A percentile compares a stretch with the other conserved stretches of the same genome.
These are phyloP conservation scores for Drosophila teissieri DNA, from an alignment of 1,140 invertebrate genomes.

Conservation along the genomic window DNA sequence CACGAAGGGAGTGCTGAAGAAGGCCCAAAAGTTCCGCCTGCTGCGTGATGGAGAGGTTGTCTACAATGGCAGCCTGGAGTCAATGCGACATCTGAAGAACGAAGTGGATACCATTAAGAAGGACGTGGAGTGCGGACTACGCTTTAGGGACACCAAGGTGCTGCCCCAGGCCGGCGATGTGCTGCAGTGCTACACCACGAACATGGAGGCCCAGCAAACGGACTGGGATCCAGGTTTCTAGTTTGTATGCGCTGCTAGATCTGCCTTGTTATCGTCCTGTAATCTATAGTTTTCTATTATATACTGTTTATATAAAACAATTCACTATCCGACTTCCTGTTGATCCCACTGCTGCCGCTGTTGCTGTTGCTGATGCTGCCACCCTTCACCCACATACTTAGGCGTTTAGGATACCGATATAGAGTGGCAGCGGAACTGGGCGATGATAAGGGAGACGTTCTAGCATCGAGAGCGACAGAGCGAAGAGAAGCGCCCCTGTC, in stretches of 20 bases:
- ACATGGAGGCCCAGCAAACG: constrained; percentile 87
- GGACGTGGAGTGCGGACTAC: constrained; percentile 94
- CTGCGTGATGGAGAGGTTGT: constrained; percentile 89
- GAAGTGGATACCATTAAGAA: constrained; percentile 94
- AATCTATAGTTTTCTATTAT: constrained; percentile 66
- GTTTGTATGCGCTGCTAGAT: constrained; percentile 31
- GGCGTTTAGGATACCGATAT: constrained; percentile 70
- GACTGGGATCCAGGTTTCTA: constrained; percentile 95
- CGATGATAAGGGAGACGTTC: constrained; percentile 50
- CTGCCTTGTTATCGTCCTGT: constrained; percentile 48
- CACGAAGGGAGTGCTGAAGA: constrained; percentile 90
- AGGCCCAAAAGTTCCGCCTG: constrained; percentile 89
- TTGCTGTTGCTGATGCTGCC: constrained; percentile 26
- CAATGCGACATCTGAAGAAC: constrained; percentile 95
- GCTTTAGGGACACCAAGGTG: constrained; percentile 88
- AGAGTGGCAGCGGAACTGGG: constrained; percentile 59
- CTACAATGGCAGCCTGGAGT: constrained; percentile 89
- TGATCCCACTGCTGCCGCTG: constrained; percentile 53
- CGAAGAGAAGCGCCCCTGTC: constrained; percentile 52
- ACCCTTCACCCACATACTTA: constrained; percentile 81
- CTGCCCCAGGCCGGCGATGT: constrained; percentile 91
- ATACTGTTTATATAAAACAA: constrained; percentile 76
- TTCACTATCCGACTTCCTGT: constrained; percentile 74
- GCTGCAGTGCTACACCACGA: constrained; percentile 90
- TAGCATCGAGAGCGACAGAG: constrained; percentile 18